Evolutionary conservation across 2,888 invertebrate species (phyloP), one percentile per base, ranked within the genome.

Genomic region (Philopedon plagiatum): DNA sequence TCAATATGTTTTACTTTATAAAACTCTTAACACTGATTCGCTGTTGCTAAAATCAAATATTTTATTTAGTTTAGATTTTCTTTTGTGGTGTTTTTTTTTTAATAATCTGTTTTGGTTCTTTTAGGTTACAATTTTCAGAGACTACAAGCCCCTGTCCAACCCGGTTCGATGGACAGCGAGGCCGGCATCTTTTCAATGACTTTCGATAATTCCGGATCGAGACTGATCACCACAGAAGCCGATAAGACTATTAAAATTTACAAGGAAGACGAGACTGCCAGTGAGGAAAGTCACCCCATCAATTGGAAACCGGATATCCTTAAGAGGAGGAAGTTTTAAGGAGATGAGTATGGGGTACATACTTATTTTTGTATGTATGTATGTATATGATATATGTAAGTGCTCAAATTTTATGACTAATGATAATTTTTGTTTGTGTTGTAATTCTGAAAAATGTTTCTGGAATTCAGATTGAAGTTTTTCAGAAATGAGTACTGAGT

Each of bases 191-290:
- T 98, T 87, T 93, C 98, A 62, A 93, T 98, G 90, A 92, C 92
- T 0, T 99, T 95, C 85, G 99, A 99, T 86, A 92, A 94, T 77
- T 96, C 97, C n/a, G 97, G 98, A 21, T 93, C 94, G 0, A 90
- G 99, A 18, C 90, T 99, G 74, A 94, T 99, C 78, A 98, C 99
- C 0, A 95, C 96, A 0, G 99, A 99, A 85, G 98, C 99, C 0
- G 99, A 99, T 86, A 99, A 99, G 87, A 99, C 99, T 0, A 96
- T 99, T 79, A 99, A 99, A 89, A 94, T 99, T 76, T 99, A 99
- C 87, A 96, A 94, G 83, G 98, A 98, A 86, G 99, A 99, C 85
- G 97, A 98, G 9, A 90, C 93, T 19, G 99, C 99, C 0, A 94
- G 94, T 0, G 99, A 99, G 87, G 98, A 99, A 81, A 91, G 93